A percentile compares a stretch with the other conserved stretches of the same genome.
Evolutionary conservation across 2,888 invertebrate genomes (phyloP).

Genomic region (Chymomyza amoena): DNA sequence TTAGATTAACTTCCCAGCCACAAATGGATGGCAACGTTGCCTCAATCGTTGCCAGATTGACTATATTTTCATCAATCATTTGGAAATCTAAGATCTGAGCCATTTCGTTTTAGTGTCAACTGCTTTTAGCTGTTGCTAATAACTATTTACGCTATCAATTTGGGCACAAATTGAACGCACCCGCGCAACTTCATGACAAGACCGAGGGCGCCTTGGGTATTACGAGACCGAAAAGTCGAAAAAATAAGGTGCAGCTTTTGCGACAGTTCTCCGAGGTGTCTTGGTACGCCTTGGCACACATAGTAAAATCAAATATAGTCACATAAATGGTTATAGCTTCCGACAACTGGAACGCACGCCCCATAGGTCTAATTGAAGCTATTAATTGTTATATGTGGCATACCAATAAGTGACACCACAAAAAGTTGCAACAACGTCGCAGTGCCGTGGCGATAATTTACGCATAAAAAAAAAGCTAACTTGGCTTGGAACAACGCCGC

Average conservation of each 20-base stretch:
- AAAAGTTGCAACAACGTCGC: not conserved
- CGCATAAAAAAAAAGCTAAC: constrained; percentile 48
- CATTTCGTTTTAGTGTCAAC: constrained; percentile 31
- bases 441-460: constrained; percentile 42
- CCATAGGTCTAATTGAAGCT: constrained; percentile 70
- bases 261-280: constrained; percentile 14
- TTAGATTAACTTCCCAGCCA: not conserved
- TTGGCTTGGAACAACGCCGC: constrained; percentile 50
- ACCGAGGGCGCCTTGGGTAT: not conserved
- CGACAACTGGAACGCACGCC: constrained; percentile 62
- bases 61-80: not conserved
- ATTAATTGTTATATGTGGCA: constrained; percentile 65
- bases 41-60: not conserved
- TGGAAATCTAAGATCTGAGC: not conserved
- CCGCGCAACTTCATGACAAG: constrained; percentile 44
- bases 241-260: constrained; percentile 50
- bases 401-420: constrained; percentile 35
- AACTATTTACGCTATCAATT: constrained; percentile 55
- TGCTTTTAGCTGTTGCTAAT: constrained; percentile 35
- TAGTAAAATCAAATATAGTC: constrained; percentile 65
- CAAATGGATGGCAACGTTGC: not conserved
- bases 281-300: constrained; percentile 57
- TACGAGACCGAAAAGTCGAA: not conserved
- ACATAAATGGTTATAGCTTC: constrained; percentile 70
- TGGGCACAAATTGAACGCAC: constrained; percentile 49